Conservation (phyloP, 1,140 invertebrate species). For the Calephelis virginiensis region DNA sequence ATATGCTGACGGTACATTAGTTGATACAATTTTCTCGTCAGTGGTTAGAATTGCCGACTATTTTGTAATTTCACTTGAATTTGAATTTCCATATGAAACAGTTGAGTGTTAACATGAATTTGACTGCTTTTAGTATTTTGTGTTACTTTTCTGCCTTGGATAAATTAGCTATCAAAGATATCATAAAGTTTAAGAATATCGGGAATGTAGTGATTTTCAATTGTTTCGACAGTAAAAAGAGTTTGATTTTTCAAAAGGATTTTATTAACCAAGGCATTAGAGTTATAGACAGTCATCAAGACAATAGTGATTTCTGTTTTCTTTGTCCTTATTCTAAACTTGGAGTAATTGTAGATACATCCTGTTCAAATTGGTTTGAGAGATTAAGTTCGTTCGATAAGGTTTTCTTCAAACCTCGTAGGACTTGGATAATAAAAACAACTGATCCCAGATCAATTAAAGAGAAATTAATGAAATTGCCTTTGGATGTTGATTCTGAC, state of each 20-base stretch:
- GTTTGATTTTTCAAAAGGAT: slow-evolving; percentile 30
- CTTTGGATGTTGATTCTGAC: slow-evolving; percentile 52
- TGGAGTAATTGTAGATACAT: slow-evolving; percentile 46
- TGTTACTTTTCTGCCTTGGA: slow-evolving; percentile 19
- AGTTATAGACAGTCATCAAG: not conserved
- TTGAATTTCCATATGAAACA: not conserved
- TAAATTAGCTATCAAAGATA: slow-evolving; percentile 33
- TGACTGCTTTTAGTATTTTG: not conserved
- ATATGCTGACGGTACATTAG: no score
- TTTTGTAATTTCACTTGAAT: not conserved
- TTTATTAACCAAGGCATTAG: slow-evolving; percentile 25
- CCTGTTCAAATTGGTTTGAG: slow-evolving; percentile 42
- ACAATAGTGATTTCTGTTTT: not conserved
- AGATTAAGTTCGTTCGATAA: slow-evolving; percentile 25
- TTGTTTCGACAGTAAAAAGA: slow-evolving; percentile 26
- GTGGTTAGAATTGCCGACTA: no score
- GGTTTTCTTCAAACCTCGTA: slow-evolving; percentile 27
- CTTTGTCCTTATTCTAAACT: slow-evolving; percentile 28
- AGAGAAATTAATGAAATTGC: slow-evolving; percentile 36
- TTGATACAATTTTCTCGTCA: slow-evolving; percentile 26
- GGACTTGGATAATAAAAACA: slow-evolving; percentile 41
- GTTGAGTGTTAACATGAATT: not conserved
- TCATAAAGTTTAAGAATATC: slow-evolving; percentile 49
- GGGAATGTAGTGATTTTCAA: slow-evolving; percentile 41
- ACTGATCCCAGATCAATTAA: slow-evolving; percentile 31